A percentile compares a stretch with the other conserved stretches of the same genome.
These are phyloP conservation scores for Poeciliopsis gracilis DNA, from an alignment of 2,797 vertebrate genomes.

Conservation along the genomic window DNA sequence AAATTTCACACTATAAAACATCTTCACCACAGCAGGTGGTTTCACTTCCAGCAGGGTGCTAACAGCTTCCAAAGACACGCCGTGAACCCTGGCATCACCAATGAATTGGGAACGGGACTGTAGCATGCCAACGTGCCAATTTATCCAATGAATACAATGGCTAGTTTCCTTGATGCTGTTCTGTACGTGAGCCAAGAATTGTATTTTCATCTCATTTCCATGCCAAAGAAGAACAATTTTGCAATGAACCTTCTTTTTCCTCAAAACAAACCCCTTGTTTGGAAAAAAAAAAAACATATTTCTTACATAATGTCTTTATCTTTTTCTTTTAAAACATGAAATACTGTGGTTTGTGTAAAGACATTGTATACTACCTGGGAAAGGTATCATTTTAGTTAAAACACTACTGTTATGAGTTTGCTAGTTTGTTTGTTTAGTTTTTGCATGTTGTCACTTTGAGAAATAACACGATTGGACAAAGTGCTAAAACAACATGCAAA, in stretches of 20 bases:
- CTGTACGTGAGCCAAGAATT: constrained; percentile 15
- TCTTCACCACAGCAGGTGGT: constrained; percentile 59
- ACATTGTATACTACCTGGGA: no score
- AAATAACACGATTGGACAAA: not conserved
- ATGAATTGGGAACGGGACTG: constrained; percentile 40
- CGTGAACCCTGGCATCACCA: constrained; percentile 49
- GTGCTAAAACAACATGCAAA: not conserved
- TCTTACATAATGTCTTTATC: not conserved
- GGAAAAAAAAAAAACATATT: not conserved
- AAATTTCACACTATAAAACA: constrained; percentile 66
- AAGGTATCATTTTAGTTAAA: no score
- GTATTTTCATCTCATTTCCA: constrained; percentile 3
- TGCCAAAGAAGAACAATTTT: constrained; percentile 9
- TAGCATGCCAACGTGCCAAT: constrained; percentile 36
- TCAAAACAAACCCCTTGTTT: no score
- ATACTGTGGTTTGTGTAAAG: no score
- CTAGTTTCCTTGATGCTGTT: constrained; percentile 25
- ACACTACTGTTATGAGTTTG: no score
- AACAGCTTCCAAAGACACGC: constrained; percentile 51
- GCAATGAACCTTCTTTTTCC: not conserved
- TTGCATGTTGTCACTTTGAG: no score
- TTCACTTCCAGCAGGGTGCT: constrained; percentile 54
- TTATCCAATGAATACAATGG: constrained; percentile 41
- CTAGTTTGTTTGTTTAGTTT: no score
- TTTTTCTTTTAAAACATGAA: no score